Evolutionary conservation across 2,888 invertebrate genomes (phyloP).

Genomic region (Dynastes hyllus): DNA sequence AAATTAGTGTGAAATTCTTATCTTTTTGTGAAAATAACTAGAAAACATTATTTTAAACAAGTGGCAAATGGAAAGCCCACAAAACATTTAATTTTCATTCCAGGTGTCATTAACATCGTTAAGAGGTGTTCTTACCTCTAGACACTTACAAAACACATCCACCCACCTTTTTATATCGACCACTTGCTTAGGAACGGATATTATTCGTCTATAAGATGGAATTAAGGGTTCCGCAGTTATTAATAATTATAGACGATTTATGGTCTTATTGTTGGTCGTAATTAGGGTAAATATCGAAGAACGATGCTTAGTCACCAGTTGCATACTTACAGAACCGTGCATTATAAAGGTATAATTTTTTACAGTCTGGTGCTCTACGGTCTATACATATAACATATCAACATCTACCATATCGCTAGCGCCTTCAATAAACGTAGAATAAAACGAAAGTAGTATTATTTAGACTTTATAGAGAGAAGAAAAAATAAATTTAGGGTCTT

Average conservation of each 20-base stretch:
- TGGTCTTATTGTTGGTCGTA: conserved; percentile 11
- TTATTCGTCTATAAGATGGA: neutral
- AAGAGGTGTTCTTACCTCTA: too few species aligned
- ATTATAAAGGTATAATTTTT: conserved; percentile 20
- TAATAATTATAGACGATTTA: conserved; percentile 28
- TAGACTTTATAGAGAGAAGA: too few species aligned
- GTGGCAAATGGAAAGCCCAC: too few species aligned
- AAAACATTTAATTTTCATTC: too few species aligned
- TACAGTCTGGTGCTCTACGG: conserved; percentile 13
- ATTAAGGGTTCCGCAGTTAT: conserved; percentile 13
- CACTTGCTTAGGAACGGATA: conserved; percentile 12
- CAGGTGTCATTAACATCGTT: too few species aligned
- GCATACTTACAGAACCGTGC: conserved; percentile 14
- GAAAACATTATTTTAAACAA: too few species aligned
- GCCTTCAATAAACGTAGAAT: too few species aligned
- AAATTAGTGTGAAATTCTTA: too few species aligned
- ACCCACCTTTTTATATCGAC: neutral
- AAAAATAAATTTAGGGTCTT: neutral
- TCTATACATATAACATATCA: neutral
- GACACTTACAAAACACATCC: too few species aligned
- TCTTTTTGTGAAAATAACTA: too few species aligned
- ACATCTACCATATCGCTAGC: too few species aligned
- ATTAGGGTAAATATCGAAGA: conserved; percentile 7
- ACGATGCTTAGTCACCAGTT: conserved; percentile 23
- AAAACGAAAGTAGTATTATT: too few species aligned